phyloP scores from a whole-genome alignment of 2,888 invertebrate species.

The Rhagonycha lutea region DNA sequence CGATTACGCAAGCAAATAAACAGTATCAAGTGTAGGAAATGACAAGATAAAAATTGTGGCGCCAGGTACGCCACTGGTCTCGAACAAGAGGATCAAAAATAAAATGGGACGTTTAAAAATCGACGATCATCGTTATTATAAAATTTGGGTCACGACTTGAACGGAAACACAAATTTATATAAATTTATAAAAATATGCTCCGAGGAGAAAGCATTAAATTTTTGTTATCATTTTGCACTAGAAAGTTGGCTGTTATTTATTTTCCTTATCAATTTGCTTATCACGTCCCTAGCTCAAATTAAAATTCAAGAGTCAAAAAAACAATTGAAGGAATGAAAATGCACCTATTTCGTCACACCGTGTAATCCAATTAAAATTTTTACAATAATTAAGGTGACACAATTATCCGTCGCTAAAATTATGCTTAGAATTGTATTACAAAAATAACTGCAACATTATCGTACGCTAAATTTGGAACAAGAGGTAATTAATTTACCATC shows the following conservation, averaged over 20 bases:
- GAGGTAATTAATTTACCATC: background rate
- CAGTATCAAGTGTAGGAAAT: background rate
- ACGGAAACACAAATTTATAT: background rate
- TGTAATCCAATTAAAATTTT: background rate
- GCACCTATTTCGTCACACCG: background rate
- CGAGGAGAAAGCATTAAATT: conserved; percentile 2
- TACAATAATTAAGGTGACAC: background rate
- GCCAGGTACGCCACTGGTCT: background rate
- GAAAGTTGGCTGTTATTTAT: conserved; percentile 3
- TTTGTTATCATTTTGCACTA: conserved; percentile 4
- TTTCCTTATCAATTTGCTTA: conserved; percentile 9
- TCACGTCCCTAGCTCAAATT: background rate
- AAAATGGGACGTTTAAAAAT: background rate
- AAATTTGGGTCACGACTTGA: background rate
- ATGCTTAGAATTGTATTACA: background rate
- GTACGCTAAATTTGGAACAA: background rate
- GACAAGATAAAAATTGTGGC: background rate
- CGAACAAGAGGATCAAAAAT: background rate
- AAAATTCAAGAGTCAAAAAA: background rate
- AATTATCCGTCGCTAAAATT: background rate
- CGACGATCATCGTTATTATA: background rate
- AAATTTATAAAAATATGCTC: background rate
- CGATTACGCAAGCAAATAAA: background rate
- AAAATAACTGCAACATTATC: background rate
- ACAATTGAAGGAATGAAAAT: background rate